Base-by-base conservation (phyloP, 2,113 vertebrate genomes). In the Chrysochloris asiatica region DNA sequence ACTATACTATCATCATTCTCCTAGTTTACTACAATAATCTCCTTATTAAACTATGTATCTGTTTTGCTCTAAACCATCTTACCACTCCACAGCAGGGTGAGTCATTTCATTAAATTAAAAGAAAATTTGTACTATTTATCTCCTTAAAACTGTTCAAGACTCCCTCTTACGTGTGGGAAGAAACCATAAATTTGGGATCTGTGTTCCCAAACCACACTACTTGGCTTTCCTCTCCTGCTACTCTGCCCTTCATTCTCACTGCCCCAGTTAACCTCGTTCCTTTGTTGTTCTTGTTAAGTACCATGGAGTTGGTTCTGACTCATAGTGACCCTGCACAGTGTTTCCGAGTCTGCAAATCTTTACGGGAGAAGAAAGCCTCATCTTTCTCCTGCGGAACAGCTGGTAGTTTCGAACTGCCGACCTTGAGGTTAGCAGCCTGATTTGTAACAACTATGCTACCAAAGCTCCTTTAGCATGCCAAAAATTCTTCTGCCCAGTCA, bases 161-260 rank as follows among this genome's bases (percentile, higher is more conserved):
- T 4, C 50, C 22, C 14, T 4, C 41, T 33, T 4, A n/a, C n/a
- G 0, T 33, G 19, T 50, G 16, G 41, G 43, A 83, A 13, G 45
- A n/a, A 17, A 16, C 0, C 3, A 13, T 9, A 11, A 41, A 7
- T 36, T 38, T 6, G 38, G 24, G 6, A 26, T 38, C 16, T 14
- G 45, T 17, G 26, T 12, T 4, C 21, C 7, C 7, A 22, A 8
- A n/a, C 28, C 14, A 30, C 8, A 75, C 28, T 28, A 17, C 72
- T 75, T 26, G 24, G 8, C 47, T 6, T 48, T 47, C 45, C 7
- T 2, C 8, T 22, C 8, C 21, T n/a, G n/a, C 4, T 24, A 5
- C 13, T 65, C 30, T 41, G 59, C n/a, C n/a, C n/a, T 38, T n/a
- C 6, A 9, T 10, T 17, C 2, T 63, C 13, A 43, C 19, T 19